A percentile compares a stretch with the other conserved stretches of the same genome.
Conservation (phyloP, 2,888 invertebrate genomes). For the Nymphalis urticae region DNA sequence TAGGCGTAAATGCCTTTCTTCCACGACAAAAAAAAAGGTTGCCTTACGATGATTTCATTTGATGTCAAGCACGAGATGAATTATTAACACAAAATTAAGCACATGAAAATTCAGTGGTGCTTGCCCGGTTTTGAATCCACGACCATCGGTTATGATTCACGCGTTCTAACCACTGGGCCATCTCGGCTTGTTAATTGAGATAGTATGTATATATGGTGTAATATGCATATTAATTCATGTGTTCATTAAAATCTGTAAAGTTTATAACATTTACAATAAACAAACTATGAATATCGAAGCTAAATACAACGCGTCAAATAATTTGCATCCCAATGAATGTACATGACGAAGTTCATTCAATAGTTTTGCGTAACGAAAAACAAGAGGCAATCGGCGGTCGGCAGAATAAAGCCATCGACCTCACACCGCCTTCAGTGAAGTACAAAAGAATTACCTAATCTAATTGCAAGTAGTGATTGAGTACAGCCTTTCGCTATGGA, state of each 20-base stretch:
- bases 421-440: slow-evolving; percentile 35
- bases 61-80: too few species aligned
- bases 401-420: slow-evolving; percentile 35
- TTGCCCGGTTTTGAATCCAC: too few species aligned
- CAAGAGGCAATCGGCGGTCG: slow-evolving; percentile 16
- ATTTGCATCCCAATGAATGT: slow-evolving; percentile 35
- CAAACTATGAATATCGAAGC: slow-evolving; percentile 11
- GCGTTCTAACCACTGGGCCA: too few species aligned
- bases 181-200: too few species aligned
- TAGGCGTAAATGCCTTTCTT: too few species aligned
- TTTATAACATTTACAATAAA: background rate
- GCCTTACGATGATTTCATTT: too few species aligned
- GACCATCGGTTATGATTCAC: too few species aligned
- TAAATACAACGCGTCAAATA: slow-evolving; percentile 22
- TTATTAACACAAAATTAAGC: too few species aligned
- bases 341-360: slow-evolving; percentile 34
- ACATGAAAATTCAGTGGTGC: too few species aligned
- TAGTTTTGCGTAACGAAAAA: slow-evolving; percentile 28
- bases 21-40: too few species aligned
- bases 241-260: background rate
- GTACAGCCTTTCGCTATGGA: slow-evolving; percentile 33
- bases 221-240: background rate
- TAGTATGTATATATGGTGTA: too few species aligned
- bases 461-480: slow-evolving; percentile 27
- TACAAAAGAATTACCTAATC: slow-evolving; percentile 36